Evolutionary conservation across 2,113 vertebrate genomes (phyloP).

Genomic region (Desmodus rotundus): DNA sequence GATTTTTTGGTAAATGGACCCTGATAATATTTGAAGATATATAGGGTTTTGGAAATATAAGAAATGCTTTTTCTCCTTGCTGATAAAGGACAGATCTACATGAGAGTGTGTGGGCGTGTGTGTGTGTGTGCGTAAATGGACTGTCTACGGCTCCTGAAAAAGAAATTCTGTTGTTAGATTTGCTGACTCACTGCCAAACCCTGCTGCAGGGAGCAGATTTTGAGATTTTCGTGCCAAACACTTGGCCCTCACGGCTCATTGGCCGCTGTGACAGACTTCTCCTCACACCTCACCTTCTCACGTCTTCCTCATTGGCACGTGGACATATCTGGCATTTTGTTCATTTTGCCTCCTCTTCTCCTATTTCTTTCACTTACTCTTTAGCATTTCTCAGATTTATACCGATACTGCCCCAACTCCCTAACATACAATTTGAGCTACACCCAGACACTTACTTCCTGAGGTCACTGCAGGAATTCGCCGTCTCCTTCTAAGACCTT

Average conservation of each 20-base stretch:
- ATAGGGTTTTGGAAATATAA: constrained; percentile 7
- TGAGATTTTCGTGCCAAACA: constrained; percentile 44
- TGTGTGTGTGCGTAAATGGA: constrained; percentile 31
- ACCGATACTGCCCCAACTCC: not conserved
- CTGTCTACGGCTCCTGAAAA: constrained; percentile 61
- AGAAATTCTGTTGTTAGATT: constrained; percentile 58
- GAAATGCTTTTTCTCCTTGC: not conserved
- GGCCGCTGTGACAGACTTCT: constrained; percentile 58
- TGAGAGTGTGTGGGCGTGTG: not conserved
- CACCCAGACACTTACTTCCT: not conserved
- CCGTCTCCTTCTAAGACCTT: not conserved
- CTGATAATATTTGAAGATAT: not conserved
- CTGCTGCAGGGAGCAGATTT: constrained; percentile 48
- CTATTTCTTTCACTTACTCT: not conserved
- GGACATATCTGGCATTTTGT: constrained; percentile 50
- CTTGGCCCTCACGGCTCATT: constrained; percentile 54
- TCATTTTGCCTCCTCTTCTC: constrained; percentile 51
- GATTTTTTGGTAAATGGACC: constrained; percentile 24
- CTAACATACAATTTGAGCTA: not conserved
- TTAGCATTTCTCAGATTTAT: not conserved
- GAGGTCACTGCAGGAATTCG: not conserved
- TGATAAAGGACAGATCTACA: not conserved
- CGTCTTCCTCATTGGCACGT: not conserved
- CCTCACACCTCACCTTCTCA: constrained; percentile 50
- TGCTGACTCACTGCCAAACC: constrained; percentile 66